Base-by-base conservation (phyloP, 2,888 invertebrate species). In the Eustalomyia histrio region DNA sequence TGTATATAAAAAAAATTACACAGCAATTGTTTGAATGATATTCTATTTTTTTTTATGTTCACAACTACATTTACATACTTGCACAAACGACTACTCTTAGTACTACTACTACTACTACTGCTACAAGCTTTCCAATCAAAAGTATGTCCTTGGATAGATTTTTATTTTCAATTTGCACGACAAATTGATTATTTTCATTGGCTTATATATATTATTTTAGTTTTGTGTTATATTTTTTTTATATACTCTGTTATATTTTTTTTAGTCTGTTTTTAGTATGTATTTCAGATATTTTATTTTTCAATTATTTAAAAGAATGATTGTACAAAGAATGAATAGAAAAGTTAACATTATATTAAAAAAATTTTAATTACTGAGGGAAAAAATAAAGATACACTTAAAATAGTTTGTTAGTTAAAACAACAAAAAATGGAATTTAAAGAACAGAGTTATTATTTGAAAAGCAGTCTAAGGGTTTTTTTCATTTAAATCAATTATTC, bases 131-230 rank as follows among this genome's bases (percentile, higher is more conserved):
- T 47, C n/a, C 43, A 14, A 47, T 47, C 71, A 72, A 78, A 60
- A 67, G 67, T 21, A 17, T 67, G 78, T 50, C 72, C 78, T 78
- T 78, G 72, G 58, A 55, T 55, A 67, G 65, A 78, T 63, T 73
- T 76, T 76, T 53, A 76, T 76, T 81, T 81, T 78, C 74, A 81
- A 78, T 78, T 81, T 81, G 74, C 74, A 81, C 81, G 81, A 81
- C 81, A 78, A 81, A 81, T 81, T 81, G 81, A 78, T 78, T 81
- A 81, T 78, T 81, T 78, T 60, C 78, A 78, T 67, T 78, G 81
- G 74, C 74, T 78, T 72, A 67, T 81, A 69, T 67, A 12, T 63
- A 10, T 33, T 65, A 29, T 52, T 65, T 17, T 65, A n/a, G 52
- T 16, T 29, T 18, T 47, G 24, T 17, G 4, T 50, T 63, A 3